Percentiles rank a stretch among this genome's conserved stretches.
Conservation (phyloP, 2,113 vertebrate species). For the Barbus barbus region DNA sequence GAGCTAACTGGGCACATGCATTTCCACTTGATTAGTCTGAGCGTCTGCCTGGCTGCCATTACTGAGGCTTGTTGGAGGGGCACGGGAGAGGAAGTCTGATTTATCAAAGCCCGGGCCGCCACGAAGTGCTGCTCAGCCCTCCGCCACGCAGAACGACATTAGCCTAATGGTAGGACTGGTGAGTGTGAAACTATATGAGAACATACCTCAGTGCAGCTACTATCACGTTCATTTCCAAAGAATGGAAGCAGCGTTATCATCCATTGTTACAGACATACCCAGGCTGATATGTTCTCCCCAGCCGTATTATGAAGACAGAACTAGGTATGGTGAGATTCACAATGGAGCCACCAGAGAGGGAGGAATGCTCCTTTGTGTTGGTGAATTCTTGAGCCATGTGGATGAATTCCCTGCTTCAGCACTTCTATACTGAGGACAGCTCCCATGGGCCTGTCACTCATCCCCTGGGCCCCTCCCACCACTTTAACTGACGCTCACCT, state of each 20-base stretch:
- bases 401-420: conserved; percentile 77
- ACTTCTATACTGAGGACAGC: conserved; percentile 73
- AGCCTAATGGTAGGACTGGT: conserved; percentile 46
- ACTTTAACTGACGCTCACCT: conserved; percentile 73
- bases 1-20: conserved; percentile 57
- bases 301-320: conserved; percentile 44
- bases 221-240: conserved; percentile 51
- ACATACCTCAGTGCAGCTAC: background rate
- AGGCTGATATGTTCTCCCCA: conserved; percentile 49
- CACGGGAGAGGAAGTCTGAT: conserved; percentile 48
- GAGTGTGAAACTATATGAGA: background rate
- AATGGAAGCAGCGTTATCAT: conserved; percentile 44
- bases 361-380: conserved; percentile 70
- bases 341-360: conserved; percentile 68
- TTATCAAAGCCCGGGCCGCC: conserved; percentile 45
- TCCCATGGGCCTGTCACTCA: conserved; percentile 67
- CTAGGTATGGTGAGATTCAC: conserved; percentile 60
- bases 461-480: conserved; percentile 65
- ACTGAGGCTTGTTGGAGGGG: conserved; percentile 42
- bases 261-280: conserved; percentile 54
- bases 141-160: conserved; percentile 47
- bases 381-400: conserved; percentile 64
- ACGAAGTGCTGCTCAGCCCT: conserved; percentile 39
- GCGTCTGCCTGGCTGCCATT: conserved; percentile 50
- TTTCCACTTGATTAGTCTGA: conserved; percentile 60